Base-by-base conservation (phyloP, 2,888 invertebrate genomes). In the Emmelina monodactyla region DNA sequence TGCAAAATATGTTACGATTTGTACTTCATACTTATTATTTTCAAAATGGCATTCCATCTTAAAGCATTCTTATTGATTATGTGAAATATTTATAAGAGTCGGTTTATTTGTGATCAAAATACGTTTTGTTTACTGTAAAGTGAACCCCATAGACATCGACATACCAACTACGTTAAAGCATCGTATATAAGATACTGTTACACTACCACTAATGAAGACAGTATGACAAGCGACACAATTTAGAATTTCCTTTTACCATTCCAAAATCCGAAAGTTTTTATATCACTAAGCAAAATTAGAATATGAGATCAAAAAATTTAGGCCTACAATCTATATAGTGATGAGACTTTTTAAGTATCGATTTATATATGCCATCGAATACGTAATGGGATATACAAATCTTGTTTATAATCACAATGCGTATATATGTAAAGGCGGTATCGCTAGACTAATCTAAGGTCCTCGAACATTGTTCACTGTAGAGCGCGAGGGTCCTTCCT, bases 261-360 rank as follows among this genome's bases (percentile, higher is more conserved):
- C 62, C 66, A 62, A 55, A 64, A 68, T 66, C 69, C 70, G 62
- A 75, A 71, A 63, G 44, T 40, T 29, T 14, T 10, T 60, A 65
- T 73, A 76, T 68, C 68, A 72, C 78, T 79, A 76, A 76, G 76
- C 78, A 78, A 78, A n/a, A 79, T 78, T 69, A 79, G 78, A 78
- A 73, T 76, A 78, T 79, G 79, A 79, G 79, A 79, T 79, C 79
- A 79, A 75, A 75, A 69, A 66, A 71, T 67, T 75, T 78, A 79
- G 78, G 78, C 78, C 78, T 78, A 79, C 73, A 62, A 66, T 71
- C 78, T 78, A 78, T 59, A 60, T 62, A 14, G 14, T 63, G 68
- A 69, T 69, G 71, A 70, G 68, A 71, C 63, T 61, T 68, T 37
- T 71, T 71, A 71, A 72, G 71, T 72, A 66, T 59, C 54, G 71